phyloP scores from a whole-genome alignment of 2,797 vertebrate genomes.

The Basileuterus tristriatus region DNA sequence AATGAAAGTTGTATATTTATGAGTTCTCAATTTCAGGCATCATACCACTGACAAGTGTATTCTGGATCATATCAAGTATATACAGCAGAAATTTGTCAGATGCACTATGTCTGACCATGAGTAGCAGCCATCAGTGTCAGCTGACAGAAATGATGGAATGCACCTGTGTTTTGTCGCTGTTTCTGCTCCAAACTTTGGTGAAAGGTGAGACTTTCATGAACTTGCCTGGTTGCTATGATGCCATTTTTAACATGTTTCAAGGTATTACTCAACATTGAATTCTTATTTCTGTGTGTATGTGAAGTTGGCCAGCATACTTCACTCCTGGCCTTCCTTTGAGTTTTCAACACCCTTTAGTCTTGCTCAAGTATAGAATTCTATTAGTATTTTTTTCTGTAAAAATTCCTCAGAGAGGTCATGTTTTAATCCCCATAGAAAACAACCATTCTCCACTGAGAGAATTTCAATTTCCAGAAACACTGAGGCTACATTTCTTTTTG shows the following conservation, averaged over 20 bases:
- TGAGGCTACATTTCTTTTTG: background rate
- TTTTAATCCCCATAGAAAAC: background rate
- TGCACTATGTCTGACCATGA: background rate
- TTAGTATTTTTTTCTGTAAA: background rate
- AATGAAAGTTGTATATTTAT: background rate
- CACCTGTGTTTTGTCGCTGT: fast-evolving
- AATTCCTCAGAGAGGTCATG: background rate
- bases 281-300: background rate
- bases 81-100: background rate
- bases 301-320: background rate
- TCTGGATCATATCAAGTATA: background rate
- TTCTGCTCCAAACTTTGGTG: background rate
- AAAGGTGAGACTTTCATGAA: background rate
- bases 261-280: background rate
- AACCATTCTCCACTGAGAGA: background rate
- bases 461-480: background rate
- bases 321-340: background rate
- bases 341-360: background rate
- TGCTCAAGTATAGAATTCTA: background rate
- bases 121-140: background rate
- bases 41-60: background rate
- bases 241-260: background rate
- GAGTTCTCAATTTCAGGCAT: background rate
- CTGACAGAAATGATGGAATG: background rate
- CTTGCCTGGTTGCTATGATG: background rate